Evolutionary conservation across 2,113 vertebrate species (phyloP).

Genomic region (Megaleporinus macrocephalus): DNA sequence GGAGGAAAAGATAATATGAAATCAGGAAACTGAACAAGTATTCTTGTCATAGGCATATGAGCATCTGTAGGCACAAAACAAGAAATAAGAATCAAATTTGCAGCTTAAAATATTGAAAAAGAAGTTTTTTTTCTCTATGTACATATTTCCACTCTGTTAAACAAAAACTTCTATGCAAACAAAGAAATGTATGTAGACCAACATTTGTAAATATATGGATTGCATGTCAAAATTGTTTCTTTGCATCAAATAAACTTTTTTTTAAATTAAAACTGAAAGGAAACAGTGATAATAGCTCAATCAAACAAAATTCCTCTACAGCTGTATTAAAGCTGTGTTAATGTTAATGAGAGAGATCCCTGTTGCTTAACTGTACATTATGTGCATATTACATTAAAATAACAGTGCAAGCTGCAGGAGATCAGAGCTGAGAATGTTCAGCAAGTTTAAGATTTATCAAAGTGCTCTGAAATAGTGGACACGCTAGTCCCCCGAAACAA

Average conservation of each 20-base stretch:
- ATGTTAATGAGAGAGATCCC: no score
- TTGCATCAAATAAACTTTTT: background rate
- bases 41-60: conserved; percentile 35
- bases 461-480: no score
- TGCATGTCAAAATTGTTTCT: background rate
- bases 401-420: no score
- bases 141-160: background rate
- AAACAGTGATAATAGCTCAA: background rate
- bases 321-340: no score
- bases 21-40: conserved; percentile 19
- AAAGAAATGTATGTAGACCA: background rate
- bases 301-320: no score
- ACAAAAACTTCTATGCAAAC: background rate
- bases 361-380: no score
- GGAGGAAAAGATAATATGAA: conserved; percentile 35
- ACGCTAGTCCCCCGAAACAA: no score
- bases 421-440: no score
- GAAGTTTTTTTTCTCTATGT: background rate
- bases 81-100: conserved; percentile 39
- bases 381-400: no score
- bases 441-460: no score
- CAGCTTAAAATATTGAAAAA: conserved; percentile 21
- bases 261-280: no score
- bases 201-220: background rate
- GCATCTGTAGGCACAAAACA: conserved; percentile 38